Evolutionary conservation across 2,888 invertebrate species (phyloP), one percentile per base, ranked within the genome.

Genomic region (Listrodromus nycthemerus): DNA sequence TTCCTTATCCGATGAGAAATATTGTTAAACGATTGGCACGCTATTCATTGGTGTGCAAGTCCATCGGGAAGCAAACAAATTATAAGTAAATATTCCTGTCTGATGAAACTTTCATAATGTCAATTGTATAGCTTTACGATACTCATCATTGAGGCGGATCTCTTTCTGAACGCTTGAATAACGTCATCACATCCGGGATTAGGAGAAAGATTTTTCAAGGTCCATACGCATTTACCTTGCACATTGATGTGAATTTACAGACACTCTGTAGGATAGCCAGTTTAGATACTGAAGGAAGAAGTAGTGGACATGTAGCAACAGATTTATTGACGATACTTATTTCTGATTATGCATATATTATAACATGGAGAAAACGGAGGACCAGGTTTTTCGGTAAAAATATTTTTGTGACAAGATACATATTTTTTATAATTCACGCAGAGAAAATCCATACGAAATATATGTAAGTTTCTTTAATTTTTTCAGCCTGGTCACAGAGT

Each of bases 401-500:
- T 7, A 61, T 61, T 61, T 16, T 61, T 30, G 16, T 61, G 16
- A 1, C 27, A 16, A 61, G 16, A 30, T 27, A 61, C 27, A 4
- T 8, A 27, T 27, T 58, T 58, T 58, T 24, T 4, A 7, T 2
- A 37, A 7, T 37, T 30, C 10, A 5, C 24, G n/a, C 27, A n/a
- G 0, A 3, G 16, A 30, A 16, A 5, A 30, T 61, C n/a, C 16
- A 61, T 30, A 16, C 6, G n/a, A 27, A 5, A 30, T 16, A 61
- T 16, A 10, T 30, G 61, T 27, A 30, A 27, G 16, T 7, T 27
- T 27, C 2, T 16, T 55, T 13, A 6, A 30, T 65, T 7, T 33
- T 93, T 93, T 71, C 89, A 96, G 96, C 96, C 96, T 63, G 96
- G 96, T 6, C 96, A 96, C 91, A 94, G 96, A 83, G 95, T 96